Conservation (phyloP, 2,113 vertebrate genomes). For the Chaetodon trifascialis region DNA sequence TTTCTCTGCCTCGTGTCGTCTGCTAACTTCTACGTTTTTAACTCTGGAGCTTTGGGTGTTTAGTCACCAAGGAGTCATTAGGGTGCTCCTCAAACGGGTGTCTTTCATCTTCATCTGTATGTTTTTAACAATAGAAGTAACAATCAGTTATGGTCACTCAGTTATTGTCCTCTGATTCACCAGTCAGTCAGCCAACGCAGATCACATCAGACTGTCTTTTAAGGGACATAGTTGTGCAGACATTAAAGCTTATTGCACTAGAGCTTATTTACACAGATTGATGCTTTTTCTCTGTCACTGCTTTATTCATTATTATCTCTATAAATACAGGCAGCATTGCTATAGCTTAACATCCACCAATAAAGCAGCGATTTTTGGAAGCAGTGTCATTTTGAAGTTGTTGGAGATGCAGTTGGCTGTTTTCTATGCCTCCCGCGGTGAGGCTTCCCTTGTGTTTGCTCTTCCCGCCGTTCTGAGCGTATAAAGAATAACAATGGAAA, state of each 20-base stretch:
- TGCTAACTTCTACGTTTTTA: background rate
- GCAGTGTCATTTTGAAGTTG: conserved; percentile 4
- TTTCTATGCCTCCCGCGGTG: conserved; percentile 19
- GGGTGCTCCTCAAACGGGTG: background rate
- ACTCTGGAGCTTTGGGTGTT: background rate
- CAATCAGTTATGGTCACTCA: background rate
- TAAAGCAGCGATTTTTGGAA: conserved; percentile 2
- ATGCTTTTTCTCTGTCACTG: too few relatives aligned
- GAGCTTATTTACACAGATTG: too few relatives aligned
- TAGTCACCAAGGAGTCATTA: background rate
- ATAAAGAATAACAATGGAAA: conserved; percentile 7
- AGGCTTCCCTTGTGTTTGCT: background rate
- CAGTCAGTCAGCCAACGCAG: background rate
- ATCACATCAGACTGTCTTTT: background rate
- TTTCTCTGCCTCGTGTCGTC: conserved; percentile 3
- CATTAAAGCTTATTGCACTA: background rate
- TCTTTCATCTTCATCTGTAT: background rate
- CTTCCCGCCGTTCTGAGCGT: background rate
- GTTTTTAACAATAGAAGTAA: background rate
- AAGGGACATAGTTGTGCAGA: background rate
- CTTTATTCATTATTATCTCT: background rate
- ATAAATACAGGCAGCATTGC: background rate
- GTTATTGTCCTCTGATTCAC: background rate
- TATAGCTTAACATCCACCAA: background rate
- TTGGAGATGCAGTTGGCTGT: background rate